phyloP scores from a whole-genome alignment of 1,140 invertebrate genomes.

The Thaumetopoea pityocampa region DNA sequence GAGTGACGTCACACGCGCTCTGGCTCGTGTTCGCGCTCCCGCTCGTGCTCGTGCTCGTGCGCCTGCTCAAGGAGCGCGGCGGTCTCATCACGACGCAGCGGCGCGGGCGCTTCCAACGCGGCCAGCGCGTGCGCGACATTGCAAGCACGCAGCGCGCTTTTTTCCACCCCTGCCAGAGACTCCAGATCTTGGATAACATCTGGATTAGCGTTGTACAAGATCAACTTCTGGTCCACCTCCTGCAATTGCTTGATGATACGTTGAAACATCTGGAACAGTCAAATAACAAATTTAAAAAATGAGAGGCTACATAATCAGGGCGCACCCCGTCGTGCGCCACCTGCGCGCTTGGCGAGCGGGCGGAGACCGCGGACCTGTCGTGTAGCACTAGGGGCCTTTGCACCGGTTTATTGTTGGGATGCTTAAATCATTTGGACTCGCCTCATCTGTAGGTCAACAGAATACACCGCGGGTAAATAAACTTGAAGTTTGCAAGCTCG shows the following conservation, averaged over 20 bases:
- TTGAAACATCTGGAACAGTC: constrained; percentile 49
- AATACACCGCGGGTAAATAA: too few species aligned
- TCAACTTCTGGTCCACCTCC: constrained; percentile 75
- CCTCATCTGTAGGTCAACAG: too few species aligned
- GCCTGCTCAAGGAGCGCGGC: constrained; percentile 12
- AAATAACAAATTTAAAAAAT: background rate
- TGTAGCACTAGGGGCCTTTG: too few species aligned
- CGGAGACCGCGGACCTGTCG: too few species aligned
- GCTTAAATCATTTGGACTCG: too few species aligned
- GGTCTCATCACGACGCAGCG: constrained; percentile 12
- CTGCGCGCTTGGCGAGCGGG: too few species aligned
- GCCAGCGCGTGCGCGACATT: constrained; percentile 17
- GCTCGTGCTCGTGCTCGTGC: background rate
- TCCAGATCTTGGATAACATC: constrained; percentile 32
- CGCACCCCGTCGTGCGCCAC: background rate
- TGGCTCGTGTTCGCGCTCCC: background rate
- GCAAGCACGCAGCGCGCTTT: constrained; percentile 19
- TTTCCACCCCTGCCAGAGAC: constrained; percentile 20
- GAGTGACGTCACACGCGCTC: background rate
- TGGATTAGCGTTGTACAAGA: constrained; percentile 81
- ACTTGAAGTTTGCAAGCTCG: too few species aligned
- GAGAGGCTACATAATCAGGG: background rate
- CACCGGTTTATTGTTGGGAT: too few species aligned
- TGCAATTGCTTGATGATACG: constrained; percentile 79
- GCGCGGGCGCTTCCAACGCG: background rate